Conservation (phyloP, 2,113 vertebrate species). For the Sinocyclocheilus rhinocerous region DNA sequence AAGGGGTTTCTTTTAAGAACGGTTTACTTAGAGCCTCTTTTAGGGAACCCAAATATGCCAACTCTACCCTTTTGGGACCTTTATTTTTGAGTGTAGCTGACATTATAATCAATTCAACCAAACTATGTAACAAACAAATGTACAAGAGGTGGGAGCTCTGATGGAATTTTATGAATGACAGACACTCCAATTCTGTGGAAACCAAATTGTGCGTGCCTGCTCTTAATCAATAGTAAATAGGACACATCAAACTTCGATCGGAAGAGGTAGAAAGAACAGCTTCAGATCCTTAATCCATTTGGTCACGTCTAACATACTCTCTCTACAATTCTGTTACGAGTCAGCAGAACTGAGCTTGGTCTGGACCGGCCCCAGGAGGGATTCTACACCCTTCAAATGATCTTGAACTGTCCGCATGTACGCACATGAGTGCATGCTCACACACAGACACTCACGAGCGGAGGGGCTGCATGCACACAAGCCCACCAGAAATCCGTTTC, state of each 20-base stretch:
- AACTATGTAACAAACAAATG: background rate
- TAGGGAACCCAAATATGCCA: background rate
- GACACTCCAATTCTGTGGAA: background rate
- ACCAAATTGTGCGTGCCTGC: background rate
- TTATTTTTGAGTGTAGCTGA: background rate
- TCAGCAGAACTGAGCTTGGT: conserved; percentile 28
- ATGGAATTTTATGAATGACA: background rate
- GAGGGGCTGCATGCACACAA: background rate
- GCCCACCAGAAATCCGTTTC: conserved; percentile 26
- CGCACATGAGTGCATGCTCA: background rate
- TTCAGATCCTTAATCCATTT: background rate
- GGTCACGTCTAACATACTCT: background rate
- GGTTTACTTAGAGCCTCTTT: background rate
- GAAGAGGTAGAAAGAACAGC: background rate
- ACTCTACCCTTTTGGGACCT: background rate
- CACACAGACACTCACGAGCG: background rate
- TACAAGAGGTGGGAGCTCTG: background rate
- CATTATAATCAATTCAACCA: background rate
- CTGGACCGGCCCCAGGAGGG: conserved; percentile 7
- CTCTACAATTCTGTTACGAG: conserved; percentile 1
- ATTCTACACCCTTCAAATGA: conserved; percentile 38
- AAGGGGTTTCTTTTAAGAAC: background rate
- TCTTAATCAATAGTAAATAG: background rate
- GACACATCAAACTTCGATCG: background rate
- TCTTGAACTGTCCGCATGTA: conserved; percentile 30